Evolutionary conservation across 2,797 vertebrate genomes (phyloP).

Genomic region (Coccyzus lansbergi): DNA sequence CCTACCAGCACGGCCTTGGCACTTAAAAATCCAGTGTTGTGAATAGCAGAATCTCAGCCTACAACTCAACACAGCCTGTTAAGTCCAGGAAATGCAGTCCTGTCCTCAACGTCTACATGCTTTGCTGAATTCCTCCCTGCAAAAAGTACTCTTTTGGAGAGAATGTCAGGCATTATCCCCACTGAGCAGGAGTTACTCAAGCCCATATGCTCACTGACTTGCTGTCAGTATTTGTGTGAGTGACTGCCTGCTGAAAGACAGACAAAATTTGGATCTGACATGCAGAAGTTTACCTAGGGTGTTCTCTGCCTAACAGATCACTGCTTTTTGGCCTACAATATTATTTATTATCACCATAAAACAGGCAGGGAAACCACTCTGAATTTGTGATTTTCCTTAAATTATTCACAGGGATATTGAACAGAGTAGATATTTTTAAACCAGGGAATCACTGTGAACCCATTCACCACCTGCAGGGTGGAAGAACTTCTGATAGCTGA

Average conservation of each 20-base stretch:
- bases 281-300: neutral
- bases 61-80: neutral
- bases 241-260: neutral
- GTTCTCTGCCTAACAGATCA: neutral
- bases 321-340: neutral
- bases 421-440: neutral
- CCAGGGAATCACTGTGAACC: neutral
- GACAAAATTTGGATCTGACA: neutral
- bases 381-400: neutral
- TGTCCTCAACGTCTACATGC: neutral
- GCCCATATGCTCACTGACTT: neutral
- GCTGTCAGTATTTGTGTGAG: neutral
- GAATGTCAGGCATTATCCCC: neutral
- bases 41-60: neutral
- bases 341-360: neutral
- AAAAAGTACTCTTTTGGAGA: constrained; percentile 12
- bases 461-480: neutral
- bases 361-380: neutral
- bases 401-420: neutral
- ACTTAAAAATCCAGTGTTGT: neutral
- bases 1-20: neutral
- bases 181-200: constrained; percentile 3
- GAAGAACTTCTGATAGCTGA: neutral
- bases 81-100: constrained; percentile 16
- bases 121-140: neutral